These are phyloP conservation scores for Coryphaenoides rupestris DNA, from an alignment of 2,113 vertebrate species.

Conservation along the genomic window DNA sequence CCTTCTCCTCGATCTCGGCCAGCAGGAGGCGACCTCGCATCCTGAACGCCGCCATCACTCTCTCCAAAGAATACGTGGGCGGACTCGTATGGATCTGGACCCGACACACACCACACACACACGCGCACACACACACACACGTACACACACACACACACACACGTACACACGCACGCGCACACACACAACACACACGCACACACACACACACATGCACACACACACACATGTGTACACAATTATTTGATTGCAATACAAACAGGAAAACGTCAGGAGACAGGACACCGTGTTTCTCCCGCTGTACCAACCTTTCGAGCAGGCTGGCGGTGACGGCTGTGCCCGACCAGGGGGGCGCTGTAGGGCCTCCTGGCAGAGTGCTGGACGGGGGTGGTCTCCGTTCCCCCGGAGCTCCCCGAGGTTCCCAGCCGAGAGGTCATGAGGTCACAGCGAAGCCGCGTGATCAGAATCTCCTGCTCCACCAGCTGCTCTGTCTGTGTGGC, in stretches of 20 bases:
- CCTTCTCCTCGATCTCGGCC: conserved; percentile 81
- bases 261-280: too few relatives aligned
- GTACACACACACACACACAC: not conserved
- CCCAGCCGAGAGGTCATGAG: conserved; percentile 52
- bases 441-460: conserved; percentile 74
- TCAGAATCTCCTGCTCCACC: conserved; percentile 82
- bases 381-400: conserved; percentile 32
- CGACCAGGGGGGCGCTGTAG: conserved; percentile 73
- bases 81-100: conserved; percentile 77
- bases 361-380: conserved; percentile 64
- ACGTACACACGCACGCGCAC: conserved; percentile 2
- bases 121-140: not conserved
- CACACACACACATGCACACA: conserved; percentile 1
- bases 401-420: conserved; percentile 22
- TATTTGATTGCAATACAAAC: too few relatives aligned
- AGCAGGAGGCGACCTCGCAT: conserved; percentile 78
- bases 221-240: not conserved
- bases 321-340: conserved; percentile 33
- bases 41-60: conserved; percentile 81
- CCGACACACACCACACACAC: conserved; percentile 14
- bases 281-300: not conserved
- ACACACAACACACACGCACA: not conserved
- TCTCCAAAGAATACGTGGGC: conserved; percentile 71
- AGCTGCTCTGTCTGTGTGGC: conserved; percentile 86
- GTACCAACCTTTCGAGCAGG: conserved; percentile 72